Evolutionary conservation across 2,113 vertebrate genomes (phyloP), one percentile per base, ranked within the genome.

Genomic region (Anhinga anhinga): DNA sequence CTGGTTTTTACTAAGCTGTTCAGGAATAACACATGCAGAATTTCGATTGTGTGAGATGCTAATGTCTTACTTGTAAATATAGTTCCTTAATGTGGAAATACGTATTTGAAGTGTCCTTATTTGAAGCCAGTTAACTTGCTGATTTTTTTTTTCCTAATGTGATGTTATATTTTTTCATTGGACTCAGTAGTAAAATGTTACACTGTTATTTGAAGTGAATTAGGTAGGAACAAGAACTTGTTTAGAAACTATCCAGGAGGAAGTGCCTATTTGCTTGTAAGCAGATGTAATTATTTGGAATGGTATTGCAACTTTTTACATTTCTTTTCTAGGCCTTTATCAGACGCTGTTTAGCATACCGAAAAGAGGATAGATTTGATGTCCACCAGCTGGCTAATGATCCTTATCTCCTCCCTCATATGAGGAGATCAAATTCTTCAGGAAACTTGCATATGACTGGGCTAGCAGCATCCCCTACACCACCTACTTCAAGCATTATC

Each of bases 351-450:
- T 98, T 99, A 97, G 99, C 99, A 19, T 99, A 99, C 97, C 98
- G 99, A 94, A 99, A 99, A 98, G 99, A 99, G 96, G 99, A 99
- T 96, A 98, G 99, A 47, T 99, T 99, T 76, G 99, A 99, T 70
- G 99, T 99, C 81, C 99, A 99, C 96, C 99, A 99, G 96, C 98
- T 99, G 97, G 99, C 99, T 71, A 99, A 99, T 18, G 99, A 99
- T 97, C 98, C 99, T 42, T 99, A 99, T 96, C 98, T 99, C 97
- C 99, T 99, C 71, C 99, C 99, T 80, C 99, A 99, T 94, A 99
- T 99, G 98, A 99, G 99, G 96, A 99, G 99, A 98, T 99, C 99
- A 42, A 99, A 99, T 98, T 99, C 99, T 97, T 99, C 99, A 98
- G 99, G 99, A 98, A 99, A 99, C 95, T 98, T 99, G 97, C 99